Conservation (phyloP, 1,140 invertebrate species). For the Tetramorium simillimum region DNA sequence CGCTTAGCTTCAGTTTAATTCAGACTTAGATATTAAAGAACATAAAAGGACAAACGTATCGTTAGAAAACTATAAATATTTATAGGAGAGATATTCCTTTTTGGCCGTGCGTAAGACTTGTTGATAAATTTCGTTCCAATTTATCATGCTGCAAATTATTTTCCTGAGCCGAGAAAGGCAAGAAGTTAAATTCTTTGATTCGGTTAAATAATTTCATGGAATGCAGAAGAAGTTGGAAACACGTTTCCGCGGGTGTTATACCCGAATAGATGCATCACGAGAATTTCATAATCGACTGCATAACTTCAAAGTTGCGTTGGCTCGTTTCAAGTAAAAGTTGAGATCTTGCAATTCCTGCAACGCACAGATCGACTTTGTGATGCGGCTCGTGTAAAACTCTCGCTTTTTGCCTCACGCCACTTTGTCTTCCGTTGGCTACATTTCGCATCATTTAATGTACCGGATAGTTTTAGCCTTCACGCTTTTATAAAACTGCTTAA, state of each 20-base stretch:
- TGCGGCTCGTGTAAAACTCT: slow-evolving; percentile 39
- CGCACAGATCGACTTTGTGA: slow-evolving; percentile 52
- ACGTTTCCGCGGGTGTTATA: slow-evolving; percentile 47
- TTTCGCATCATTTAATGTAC: slow-evolving; percentile 27
- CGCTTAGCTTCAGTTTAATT: slow-evolving; percentile 9
- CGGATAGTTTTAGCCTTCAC: not conserved
- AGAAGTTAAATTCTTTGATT: slow-evolving; percentile 51
- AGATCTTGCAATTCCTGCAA: slow-evolving; percentile 42
- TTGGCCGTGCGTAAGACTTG: not conserved
- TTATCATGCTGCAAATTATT: slow-evolving; percentile 18
- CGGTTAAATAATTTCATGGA: slow-evolving; percentile 53
- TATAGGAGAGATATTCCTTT: not conserved
- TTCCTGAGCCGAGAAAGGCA: not conserved
- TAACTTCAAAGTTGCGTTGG: slow-evolving; percentile 55
- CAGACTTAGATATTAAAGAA: not conserved
- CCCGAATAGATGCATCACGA: slow-evolving; percentile 53
- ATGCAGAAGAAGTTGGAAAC: slow-evolving; percentile 50
- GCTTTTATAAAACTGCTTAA: not conserved
- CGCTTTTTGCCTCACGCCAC: slow-evolving; percentile 2
- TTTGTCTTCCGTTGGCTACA: slow-evolving; percentile 21
- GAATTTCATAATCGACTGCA: slow-evolving; percentile 61
- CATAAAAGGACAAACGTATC: not conserved
- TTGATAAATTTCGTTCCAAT: slow-evolving; percentile 39
- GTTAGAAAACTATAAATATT: not conserved
- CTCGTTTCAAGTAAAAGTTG: slow-evolving; percentile 51